Evolutionary conservation across 2,113 vertebrate species (phyloP).

Genomic region (Sterrhoptilus dennistouni): DNA sequence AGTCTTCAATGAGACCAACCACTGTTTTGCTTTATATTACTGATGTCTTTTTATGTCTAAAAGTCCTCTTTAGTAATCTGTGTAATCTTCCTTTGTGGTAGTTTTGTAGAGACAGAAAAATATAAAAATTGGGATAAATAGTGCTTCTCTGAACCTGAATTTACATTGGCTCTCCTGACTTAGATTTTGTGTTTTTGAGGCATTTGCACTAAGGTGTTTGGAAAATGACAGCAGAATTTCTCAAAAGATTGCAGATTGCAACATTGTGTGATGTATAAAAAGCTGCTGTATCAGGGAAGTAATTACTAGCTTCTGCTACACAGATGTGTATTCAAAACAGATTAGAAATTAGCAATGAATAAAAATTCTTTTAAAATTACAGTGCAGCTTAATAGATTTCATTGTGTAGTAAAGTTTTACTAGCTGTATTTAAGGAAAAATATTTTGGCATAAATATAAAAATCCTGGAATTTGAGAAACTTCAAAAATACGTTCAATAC

Average conservation of each 20-base stretch:
- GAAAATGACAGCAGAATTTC: not conserved
- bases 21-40: conserved; percentile 18
- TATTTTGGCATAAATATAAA: not conserved
- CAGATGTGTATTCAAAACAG: not conserved
- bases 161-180: not conserved
- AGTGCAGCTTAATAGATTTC: not conserved
- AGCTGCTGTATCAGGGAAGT: not conserved
- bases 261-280: not conserved
- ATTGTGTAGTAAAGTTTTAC: not conserved
- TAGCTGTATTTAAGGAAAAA: not conserved
- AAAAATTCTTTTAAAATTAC: not conserved
- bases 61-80: not conserved
- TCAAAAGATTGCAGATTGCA: not conserved
- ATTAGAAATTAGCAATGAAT: not conserved
- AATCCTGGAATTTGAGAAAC: not conserved
- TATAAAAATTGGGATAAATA: not conserved
- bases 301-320: not conserved
- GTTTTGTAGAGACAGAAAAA: not conserved
- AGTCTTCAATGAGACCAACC: conserved; percentile 15
- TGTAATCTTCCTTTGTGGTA: not conserved
- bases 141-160: not conserved
- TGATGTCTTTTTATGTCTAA: not conserved
- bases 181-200: not conserved
- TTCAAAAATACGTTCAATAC: not conserved
- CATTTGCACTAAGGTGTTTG: not conserved